Conservation (phyloP, 2,113 vertebrate species). For the Panthera uncia region DNA sequence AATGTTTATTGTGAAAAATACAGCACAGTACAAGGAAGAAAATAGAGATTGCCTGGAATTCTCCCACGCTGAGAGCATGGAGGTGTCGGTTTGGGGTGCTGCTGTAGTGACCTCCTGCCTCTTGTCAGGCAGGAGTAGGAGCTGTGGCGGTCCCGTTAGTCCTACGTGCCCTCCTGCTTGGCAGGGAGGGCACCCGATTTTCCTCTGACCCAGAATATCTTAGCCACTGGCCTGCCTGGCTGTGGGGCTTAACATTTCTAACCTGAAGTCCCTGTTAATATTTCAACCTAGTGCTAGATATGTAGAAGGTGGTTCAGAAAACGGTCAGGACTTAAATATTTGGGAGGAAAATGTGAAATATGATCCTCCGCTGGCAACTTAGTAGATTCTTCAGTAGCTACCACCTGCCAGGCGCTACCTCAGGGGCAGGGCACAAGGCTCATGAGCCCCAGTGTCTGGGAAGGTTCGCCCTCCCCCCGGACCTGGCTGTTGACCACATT, state of each 20-base stretch:
- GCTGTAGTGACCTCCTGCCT: fast-evolving
- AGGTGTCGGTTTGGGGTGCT: background rate
- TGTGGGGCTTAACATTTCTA: background rate
- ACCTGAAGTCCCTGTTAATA: background rate
- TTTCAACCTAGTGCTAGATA: background rate
- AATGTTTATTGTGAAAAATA: background rate
- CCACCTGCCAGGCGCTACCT: background rate
- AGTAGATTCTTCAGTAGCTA: background rate
- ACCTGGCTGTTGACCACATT: background rate
- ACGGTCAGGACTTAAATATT: background rate
- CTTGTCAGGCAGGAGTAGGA: background rate
- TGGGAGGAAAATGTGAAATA: background rate
- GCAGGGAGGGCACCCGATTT: background rate
- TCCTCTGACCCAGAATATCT: background rate
- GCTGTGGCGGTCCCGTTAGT: background rate
- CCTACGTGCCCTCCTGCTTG: background rate
- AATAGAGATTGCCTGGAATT: background rate
- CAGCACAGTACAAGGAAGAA: background rate
- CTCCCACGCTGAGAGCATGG: fast-evolving
- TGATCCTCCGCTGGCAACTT: background rate
- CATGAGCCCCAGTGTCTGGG: fast-evolving
- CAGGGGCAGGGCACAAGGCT: fast-evolving
- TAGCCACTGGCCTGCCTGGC: background rate
- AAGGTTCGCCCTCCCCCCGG: too few relatives aligned
- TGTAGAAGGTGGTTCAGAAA: background rate